These are phyloP conservation scores for Drosophila diplacantha DNA, from an alignment of 2,888 invertebrate genomes.

Conservation along the genomic window DNA sequence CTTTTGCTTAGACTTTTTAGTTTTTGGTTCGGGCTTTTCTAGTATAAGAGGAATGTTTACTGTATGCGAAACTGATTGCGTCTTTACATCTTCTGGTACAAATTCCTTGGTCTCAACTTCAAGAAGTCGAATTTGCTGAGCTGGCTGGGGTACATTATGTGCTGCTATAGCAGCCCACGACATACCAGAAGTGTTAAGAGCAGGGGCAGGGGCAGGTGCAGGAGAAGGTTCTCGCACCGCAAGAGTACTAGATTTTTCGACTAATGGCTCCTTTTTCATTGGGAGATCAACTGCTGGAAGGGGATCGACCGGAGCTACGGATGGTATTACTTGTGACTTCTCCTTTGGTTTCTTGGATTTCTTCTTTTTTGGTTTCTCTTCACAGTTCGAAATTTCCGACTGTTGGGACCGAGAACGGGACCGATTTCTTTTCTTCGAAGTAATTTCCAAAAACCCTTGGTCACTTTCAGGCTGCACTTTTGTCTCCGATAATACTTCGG, in stretches of 20 bases:
- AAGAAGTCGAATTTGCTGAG: conserved; percentile 65
- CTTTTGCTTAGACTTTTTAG: conserved; percentile 64
- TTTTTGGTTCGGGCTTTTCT: conserved; percentile 51
- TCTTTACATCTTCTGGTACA: conserved; percentile 24
- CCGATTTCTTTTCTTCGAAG: conserved; percentile 78
- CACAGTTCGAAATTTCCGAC: conserved; percentile 60
- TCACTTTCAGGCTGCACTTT: conserved; percentile 59
- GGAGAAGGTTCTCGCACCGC: conserved; percentile 1
- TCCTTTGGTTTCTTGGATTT: conserved; percentile 61
- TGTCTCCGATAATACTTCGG: conserved; percentile 41
- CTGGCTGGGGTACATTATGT: conserved; percentile 71
- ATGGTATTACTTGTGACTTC: conserved; percentile 4
- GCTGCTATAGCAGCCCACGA: conserved; percentile 73
- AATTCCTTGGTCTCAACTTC: conserved; percentile 36
- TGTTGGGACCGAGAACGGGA: conserved; percentile 80
- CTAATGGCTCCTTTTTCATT: neutral
- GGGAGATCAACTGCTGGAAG: conserved; percentile 5
- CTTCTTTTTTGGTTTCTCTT: conserved; percentile 78
- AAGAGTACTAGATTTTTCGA: conserved; percentile 1
- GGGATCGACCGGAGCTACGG: conserved; percentile 2
- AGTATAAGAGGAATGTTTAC: conserved; percentile 49
- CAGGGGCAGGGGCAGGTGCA: conserved; percentile 9
- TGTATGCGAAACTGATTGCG: conserved; percentile 27
- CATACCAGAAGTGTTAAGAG: conserved; percentile 52
- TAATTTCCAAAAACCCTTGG: conserved; percentile 79